Base-by-base conservation (phyloP, 2,888 invertebrate species). In the Caenorhabditis angaria region DNA sequence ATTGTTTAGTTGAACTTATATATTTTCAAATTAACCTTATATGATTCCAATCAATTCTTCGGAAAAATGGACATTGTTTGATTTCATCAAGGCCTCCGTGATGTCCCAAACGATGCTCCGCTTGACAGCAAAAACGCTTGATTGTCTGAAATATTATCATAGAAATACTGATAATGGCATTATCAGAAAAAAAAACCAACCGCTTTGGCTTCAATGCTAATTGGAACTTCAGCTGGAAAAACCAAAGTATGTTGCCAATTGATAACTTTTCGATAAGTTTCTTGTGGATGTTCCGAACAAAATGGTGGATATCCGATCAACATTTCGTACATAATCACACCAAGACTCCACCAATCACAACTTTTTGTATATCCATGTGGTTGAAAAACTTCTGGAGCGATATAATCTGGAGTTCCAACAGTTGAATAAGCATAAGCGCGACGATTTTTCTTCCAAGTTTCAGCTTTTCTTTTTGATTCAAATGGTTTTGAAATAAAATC, bases 271-370 rank as follows among this genome's bases (percentile, higher is more conserved):
- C 91, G 91, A 89, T 96, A 96, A 24, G 96, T 96, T 90, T 96
- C 96, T 88, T 95, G 95, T 2, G 95, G 95, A 83, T 94, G 97
- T 89, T 99, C 97, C 66, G 97, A 97, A 89, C 99, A 99, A 90
- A 99, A 99, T 63, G 99, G 99, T 76, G 99, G 99, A 89, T 97
- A 99, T 25, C 99, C 97, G 90, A 99, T 99, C 82, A 99, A 91
- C 99, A 99, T 99, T 90, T 99, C 99, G 90, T 97, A 99, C 99
- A 99, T 99, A 85, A 99, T 99, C 67, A 99, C 99, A 28, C 99
- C 99, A 67, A 99, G 91, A 74, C 96, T 97, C 99, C 99, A 99
- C 95, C 97, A 99, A 90, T 99, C 99, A 86, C 97, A 99, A 68
- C 95, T 93, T 59, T 95, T 93, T 3, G 95, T 95, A 89, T 99